Percentiles rank a stretch among this genome's conserved stretches.
Conservation (phyloP, 2,797 vertebrate species). For the Pseudomugil tenellus region DNA sequence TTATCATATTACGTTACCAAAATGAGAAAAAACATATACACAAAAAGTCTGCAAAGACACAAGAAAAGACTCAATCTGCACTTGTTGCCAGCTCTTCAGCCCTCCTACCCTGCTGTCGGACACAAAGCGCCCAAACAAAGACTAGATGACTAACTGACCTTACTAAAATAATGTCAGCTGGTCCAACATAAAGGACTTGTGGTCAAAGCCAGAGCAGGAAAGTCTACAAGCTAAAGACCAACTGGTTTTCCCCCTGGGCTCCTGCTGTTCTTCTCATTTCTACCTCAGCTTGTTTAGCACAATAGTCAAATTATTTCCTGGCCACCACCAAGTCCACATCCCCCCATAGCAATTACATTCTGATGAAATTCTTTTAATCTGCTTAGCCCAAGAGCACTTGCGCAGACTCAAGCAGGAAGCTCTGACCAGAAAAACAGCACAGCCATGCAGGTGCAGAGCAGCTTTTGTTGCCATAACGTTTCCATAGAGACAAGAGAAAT, state of each 20-base stretch:
- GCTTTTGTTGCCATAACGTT: constrained; percentile 72
- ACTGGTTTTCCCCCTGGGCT: constrained; percentile 48
- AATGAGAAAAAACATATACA: constrained; percentile 13
- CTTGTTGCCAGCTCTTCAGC: constrained; percentile 26
- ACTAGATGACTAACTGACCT: constrained; percentile 72
- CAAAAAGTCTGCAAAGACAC: constrained; percentile 39
- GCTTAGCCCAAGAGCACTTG: constrained; percentile 57
- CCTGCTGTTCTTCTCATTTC: constrained; percentile 63
- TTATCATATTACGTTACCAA: constrained; percentile 26
- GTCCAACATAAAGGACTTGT: constrained; percentile 49
- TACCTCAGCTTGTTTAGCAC: constrained; percentile 42
- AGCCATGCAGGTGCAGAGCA: constrained; percentile 66
- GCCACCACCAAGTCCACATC: constrained; percentile 40
- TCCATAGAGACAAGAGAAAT: constrained; percentile 56
- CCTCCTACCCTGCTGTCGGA: constrained; percentile 14
- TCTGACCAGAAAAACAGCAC: constrained; percentile 32
- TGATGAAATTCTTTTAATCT: constrained; percentile 70
- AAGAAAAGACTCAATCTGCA: constrained; percentile 34
- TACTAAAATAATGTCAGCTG: constrained; percentile 66
- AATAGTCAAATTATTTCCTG: constrained; percentile 67
- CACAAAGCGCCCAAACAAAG: constrained; percentile 64
- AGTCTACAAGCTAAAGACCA: constrained; percentile 47
- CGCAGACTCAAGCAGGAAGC: constrained; percentile 19
- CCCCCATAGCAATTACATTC: constrained; percentile 62
- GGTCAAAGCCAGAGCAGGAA: constrained; percentile 44